phyloP scores from a whole-genome alignment of 2,888 invertebrate species.

The Drosophila melanocephala region DNA sequence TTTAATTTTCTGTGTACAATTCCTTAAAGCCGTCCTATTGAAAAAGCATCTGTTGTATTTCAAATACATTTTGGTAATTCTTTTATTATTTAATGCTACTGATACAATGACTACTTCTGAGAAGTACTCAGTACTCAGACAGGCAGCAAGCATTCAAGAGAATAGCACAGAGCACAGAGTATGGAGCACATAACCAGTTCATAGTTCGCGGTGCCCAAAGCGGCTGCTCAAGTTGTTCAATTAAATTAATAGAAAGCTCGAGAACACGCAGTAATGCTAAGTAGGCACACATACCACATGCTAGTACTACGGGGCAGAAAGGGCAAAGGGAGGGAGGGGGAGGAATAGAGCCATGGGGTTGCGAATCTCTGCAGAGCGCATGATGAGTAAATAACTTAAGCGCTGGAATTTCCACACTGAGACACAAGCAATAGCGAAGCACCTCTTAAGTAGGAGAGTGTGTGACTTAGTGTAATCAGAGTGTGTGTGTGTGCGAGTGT shows the following conservation, averaged over 20 bases:
- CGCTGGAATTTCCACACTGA: slow-evolving; percentile 60
- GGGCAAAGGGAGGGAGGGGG: background rate
- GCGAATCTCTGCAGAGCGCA: slow-evolving; percentile 60
- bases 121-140: background rate
- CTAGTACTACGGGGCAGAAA: background rate
- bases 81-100: background rate
- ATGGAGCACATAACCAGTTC: background rate
- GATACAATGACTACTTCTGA: background rate
- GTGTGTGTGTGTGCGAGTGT: slow-evolving; percentile 8
- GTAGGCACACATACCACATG: slow-evolving; percentile 55
- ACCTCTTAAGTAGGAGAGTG: slow-evolving; percentile 19
- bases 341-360: background rate
- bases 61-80: background rate
- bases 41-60: background rate
- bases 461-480: background rate
- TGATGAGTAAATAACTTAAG: slow-evolving; percentile 63
- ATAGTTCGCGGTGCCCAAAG: slow-evolving; percentile 4
- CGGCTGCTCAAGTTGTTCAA: slow-evolving; percentile 60
- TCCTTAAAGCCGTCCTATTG: background rate
- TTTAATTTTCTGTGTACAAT: background rate
- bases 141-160: background rate
- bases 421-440: slow-evolving; percentile 23
- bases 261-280: slow-evolving; percentile 72
- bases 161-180: slow-evolving; percentile 1
- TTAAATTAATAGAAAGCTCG: slow-evolving; percentile 77